Base-by-base conservation (phyloP, 2,113 vertebrate genomes). In the Hippocampus mohnikei region DNA sequence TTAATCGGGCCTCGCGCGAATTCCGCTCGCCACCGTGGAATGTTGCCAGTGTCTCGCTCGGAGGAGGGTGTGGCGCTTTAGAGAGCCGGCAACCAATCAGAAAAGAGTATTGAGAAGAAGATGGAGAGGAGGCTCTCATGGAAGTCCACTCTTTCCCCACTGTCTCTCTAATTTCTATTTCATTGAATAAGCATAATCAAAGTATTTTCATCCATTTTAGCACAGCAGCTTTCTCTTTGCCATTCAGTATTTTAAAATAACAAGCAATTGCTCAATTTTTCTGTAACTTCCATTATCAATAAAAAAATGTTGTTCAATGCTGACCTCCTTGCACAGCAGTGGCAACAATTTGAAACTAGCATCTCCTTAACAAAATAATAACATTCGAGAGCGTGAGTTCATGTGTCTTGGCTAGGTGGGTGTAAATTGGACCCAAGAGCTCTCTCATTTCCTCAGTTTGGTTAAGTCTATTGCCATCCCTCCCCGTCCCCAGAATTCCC, bases 341-440 rank as follows among this genome's bases (percentile, higher is more conserved):
- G 29, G 68, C 75, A 82, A 83, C 74, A 80, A 67, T 79, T 77
- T 72, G 76, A 72, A 85, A 81, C 75, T 68, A 74, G 74, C 65
- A 72, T 67, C 72, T 76, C 64, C 29, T 40, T 20, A 40, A 21
- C 41, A 21, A 62, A 62, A 62, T n/a, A n/a, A 72, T 33, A 78
- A 69, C 83, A 72, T 84, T 75, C 18, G 50, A 56, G 76, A 56
- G 80, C 71, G 77, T 71, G 58, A 61, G 72, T 63, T 58, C 66
- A 58, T 53, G 64, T 69, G n/a, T 37, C 73, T 66, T 77, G 41
- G 63, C 55, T 74, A 79, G 77, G 81, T 84, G 84, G 77, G 86
- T 89, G 88, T 84, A 85, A 91, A 91, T 74, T 82, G 76, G 85
- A 79, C 89, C 83, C 75, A 2, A 62, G 84, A 88, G 61, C 70